phyloP scores from a whole-genome alignment of 2,888 invertebrate species.

The Lampropteryx suffumata region DNA sequence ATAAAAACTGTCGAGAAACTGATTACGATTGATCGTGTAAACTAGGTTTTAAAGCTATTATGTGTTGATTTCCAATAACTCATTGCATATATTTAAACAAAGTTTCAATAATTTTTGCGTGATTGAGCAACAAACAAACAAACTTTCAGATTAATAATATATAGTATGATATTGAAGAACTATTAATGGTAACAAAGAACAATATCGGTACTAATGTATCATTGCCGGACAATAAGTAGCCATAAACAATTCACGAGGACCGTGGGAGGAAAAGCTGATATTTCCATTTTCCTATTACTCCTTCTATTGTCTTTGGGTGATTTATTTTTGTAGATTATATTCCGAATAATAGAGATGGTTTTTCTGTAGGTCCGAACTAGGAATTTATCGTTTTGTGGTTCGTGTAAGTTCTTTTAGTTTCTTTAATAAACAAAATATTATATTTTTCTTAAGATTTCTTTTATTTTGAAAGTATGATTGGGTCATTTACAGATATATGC shows the following conservation, averaged over 20 bases:
- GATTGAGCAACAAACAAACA: too few relatives aligned
- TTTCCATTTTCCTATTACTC: slow-evolving; percentile 33
- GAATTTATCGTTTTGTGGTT: neutral
- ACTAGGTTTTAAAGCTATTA: too few relatives aligned
- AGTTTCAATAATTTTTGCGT: too few relatives aligned
- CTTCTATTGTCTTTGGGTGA: slow-evolving; percentile 26
- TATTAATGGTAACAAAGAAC: slow-evolving; percentile 11
- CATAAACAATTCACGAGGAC: slow-evolving; percentile 32
- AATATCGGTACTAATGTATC: slow-evolving; percentile 12
- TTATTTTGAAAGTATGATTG: too few relatives aligned
- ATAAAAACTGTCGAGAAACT: too few relatives aligned
- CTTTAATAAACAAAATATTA: too few relatives aligned
- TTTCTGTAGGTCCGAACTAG: neutral
- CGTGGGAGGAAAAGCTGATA: slow-evolving; percentile 26
- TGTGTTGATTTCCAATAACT: too few relatives aligned
- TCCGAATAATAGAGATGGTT: neutral
- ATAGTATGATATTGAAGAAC: slow-evolving; percentile 2
- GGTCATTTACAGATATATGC: too few relatives aligned
- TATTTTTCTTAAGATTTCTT: too few relatives aligned
- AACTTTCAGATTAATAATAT: neutral
- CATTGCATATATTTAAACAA: too few relatives aligned
- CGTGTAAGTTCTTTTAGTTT: neutral
- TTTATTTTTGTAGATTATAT: slow-evolving; percentile 27
- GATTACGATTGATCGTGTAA: too few relatives aligned
- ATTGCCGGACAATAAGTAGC: slow-evolving; percentile 43